Evolutionary conservation across 2,113 vertebrate genomes (phyloP), one percentile per base, ranked within the genome.

Genomic region (Corydoras sp.): DNA sequence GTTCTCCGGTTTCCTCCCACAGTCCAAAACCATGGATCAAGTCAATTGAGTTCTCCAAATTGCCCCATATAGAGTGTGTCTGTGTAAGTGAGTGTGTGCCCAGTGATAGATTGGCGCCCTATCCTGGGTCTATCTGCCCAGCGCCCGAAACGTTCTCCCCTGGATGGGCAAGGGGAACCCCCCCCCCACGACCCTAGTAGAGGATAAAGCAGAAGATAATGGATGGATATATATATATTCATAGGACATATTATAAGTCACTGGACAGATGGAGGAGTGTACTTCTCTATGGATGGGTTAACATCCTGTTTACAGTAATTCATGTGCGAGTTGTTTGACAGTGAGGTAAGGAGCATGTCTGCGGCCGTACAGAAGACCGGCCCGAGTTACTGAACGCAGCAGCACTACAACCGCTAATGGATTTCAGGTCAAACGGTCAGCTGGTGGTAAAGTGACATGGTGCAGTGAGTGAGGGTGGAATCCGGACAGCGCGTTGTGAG

Each of bases 231-330:
- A 77, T 81, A 77, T 80, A 74, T 79, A 80, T 76, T 48, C 55
- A 66, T 77, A 67, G 69, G 73, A 24, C 18, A 1, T 24, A 24
- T 24, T 24, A 24, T 24, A 24, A 24, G 18, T 24, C 18, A 24
- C 2, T 2, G 35, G 35, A 53, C 49, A 67, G 75, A 83, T 82
- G 79, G 81, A 83, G 86, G 85, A 83, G 83, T 80, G 79, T 79
- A 80, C 73, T 82, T 83, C 80, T 76, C 78, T 76, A 68, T 14
- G 15, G 83, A 68, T 14, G 15, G 83, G 78, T 81, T 60, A 68
- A 86, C 83, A 85, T 88, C 83, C 86, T 88, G 86, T 88, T 89
- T 85, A 87, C 83, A 81, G 79, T 73, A 73, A 69, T 77, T 32
- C 35, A 32, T 56, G 68, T 32, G 32, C n/a, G 56, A 76, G 79